A percentile compares a stretch with the other conserved stretches of the same genome.
Conservation (phyloP, 2,113 vertebrate genomes). For the Coracopsis vasa region DNA sequence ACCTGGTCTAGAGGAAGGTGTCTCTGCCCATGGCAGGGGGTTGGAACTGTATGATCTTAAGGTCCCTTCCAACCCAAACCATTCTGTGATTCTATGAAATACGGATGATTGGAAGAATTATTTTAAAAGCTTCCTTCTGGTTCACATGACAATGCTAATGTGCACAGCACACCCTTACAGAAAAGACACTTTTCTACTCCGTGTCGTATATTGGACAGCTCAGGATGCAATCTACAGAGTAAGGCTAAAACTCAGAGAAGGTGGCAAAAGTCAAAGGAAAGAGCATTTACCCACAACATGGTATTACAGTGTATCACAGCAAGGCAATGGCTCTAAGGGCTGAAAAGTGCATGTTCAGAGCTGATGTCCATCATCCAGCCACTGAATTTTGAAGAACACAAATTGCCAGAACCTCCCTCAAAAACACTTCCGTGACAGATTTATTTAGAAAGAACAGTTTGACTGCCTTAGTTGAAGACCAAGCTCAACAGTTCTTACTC, state of each 20-base stretch:
- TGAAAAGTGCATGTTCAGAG: neutral
- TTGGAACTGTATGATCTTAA: neutral
- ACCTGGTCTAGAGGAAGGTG: neutral
- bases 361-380: neutral
- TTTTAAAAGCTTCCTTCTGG: neutral
- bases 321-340: neutral
- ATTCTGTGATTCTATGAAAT: neutral
- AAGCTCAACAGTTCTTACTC: neutral
- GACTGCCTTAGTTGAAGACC: neutral
- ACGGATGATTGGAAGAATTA: neutral
- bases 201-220: no score
- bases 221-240: neutral
- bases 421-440: neutral
- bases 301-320: neutral
- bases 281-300: neutral
- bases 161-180: neutral
- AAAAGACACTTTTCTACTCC: neutral
- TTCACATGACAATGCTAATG: fast-evolving
- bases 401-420: neutral
- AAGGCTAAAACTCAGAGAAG: neutral
- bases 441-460: neutral
- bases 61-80: neutral
- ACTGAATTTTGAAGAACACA: no score
- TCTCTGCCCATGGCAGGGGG: neutral
- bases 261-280: neutral